Percentiles rank a stretch among this genome's conserved stretches.
Conservation (phyloP, 2,797 vertebrate species). For the Iguana delicatissima region DNA sequence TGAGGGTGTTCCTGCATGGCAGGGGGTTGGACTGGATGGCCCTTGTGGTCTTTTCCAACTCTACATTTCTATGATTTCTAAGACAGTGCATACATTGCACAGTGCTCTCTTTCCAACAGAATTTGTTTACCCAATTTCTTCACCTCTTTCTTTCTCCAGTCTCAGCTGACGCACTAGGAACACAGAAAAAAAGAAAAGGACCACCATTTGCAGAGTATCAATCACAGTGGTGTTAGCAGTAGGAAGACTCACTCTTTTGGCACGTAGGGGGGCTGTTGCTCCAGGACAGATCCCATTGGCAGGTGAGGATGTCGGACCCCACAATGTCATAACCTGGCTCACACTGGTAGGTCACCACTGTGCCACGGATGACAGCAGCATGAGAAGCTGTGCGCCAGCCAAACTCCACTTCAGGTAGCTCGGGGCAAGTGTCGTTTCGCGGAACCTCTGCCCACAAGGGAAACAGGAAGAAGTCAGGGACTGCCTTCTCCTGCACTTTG, state of each 20-base stretch:
- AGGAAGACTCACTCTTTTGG: conserved; percentile 86
- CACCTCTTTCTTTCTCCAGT: no score
- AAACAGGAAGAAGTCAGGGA: neutral
- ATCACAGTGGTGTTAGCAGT: neutral
- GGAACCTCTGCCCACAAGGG: conserved; percentile 84
- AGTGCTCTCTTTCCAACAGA: neutral
- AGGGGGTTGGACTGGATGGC: no score
- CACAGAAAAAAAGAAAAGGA: neutral
- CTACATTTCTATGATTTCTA: no score
- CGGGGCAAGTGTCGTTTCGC: conserved; percentile 91
- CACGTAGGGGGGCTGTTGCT: conserved; percentile 91
- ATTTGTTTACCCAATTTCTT: neutral
- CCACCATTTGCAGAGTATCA: neutral
- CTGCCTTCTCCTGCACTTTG: neutral
- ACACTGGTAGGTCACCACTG: conserved; percentile 93
- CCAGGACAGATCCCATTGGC: conserved; percentile 96
- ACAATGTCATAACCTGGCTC: conserved; percentile 93
- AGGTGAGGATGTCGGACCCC: conserved; percentile 94
- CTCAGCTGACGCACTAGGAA: neutral
- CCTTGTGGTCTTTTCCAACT: no score
- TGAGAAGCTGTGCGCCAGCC: conserved; percentile 94
- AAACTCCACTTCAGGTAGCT: conserved; percentile 87
- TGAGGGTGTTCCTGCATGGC: no score
- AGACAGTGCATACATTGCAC: no score
- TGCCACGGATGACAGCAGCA: conserved; percentile 89